phyloP scores from a whole-genome alignment of 2,888 invertebrate species.

The Fabriciana adippe region DNA sequence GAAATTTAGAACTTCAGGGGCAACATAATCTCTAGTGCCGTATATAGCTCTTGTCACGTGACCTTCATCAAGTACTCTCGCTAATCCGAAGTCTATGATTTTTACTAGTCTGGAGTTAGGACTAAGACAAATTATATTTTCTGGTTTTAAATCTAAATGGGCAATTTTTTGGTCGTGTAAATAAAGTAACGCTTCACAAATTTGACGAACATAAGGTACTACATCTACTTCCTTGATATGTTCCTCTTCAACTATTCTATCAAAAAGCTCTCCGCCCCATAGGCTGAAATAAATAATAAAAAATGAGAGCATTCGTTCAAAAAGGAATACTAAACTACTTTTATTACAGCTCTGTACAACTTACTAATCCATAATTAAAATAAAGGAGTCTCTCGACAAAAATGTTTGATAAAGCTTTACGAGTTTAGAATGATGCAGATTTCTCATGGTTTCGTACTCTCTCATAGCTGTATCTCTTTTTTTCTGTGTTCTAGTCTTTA shows the following conservation, averaged over 20 bases:
- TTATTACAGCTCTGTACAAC: slow-evolving; percentile 54
- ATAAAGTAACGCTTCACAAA: slow-evolving; percentile 94
- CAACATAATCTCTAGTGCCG: slow-evolving; percentile 96
- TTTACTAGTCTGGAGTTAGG: slow-evolving; percentile 93
- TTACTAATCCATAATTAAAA: slow-evolving; percentile 96
- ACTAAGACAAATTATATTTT: slow-evolving; percentile 96
- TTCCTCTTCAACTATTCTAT: slow-evolving; percentile 95
- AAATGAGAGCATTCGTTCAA: background rate
- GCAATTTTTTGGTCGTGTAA: slow-evolving; percentile 93
- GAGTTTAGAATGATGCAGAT: slow-evolving; percentile 91
- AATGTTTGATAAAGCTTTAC: slow-evolving; percentile 79
- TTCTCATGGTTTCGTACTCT: slow-evolving; percentile 94
- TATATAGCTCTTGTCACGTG: slow-evolving; percentile 80
- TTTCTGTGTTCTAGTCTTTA: slow-evolving; percentile 87
- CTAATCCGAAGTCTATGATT: slow-evolving; percentile 96
- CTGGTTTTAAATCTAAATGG: slow-evolving; percentile 96
- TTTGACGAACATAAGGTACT: slow-evolving; percentile 93
- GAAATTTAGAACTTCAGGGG: slow-evolving; percentile 95
- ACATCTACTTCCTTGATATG: slow-evolving; percentile 88
- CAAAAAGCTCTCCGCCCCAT: slow-evolving; percentile 96
- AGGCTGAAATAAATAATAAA: slow-evolving; percentile 83
- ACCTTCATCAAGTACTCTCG: slow-evolving; percentile 56
- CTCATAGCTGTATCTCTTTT: slow-evolving; percentile 89
- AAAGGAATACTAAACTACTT: background rate
- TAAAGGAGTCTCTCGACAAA: slow-evolving; percentile 75